Percentiles rank a stretch among this genome's conserved stretches.
phyloP scores from a whole-genome alignment of 53 echinoderm and acorn worm species.

The Apostichopus leukothele region DNA sequence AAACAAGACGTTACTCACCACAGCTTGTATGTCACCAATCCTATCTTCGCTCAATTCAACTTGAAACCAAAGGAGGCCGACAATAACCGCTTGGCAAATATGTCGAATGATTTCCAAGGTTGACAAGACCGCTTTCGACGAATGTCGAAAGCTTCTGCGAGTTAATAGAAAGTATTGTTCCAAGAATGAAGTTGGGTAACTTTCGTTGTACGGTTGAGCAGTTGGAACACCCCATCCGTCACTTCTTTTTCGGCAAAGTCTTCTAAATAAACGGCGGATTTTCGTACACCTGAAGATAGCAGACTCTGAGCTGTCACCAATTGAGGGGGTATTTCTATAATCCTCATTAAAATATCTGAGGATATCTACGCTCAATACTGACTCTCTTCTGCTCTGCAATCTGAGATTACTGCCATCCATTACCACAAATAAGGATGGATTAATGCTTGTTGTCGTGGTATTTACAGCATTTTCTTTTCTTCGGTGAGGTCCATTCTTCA shows the following conservation, averaged over 20 bases:
- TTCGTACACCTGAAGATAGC: neutral
- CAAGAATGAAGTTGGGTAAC: constrained; percentile 67
- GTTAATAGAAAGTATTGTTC: constrained; percentile 58
- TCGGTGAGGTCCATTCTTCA: constrained; percentile 52
- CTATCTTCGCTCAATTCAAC: constrained; percentile 56
- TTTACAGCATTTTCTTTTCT: neutral
- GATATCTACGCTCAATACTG: constrained; percentile 8
- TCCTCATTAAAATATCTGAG: neutral
- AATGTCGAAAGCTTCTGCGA: constrained; percentile 72
- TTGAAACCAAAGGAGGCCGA: constrained; percentile 77
- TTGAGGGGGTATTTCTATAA: neutral
- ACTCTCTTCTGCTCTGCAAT: constrained; percentile 20
- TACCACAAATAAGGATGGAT: constrained; percentile 11
- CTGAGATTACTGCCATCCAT: constrained; percentile 23
- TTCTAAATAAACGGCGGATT: neutral
- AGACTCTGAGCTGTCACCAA: neutral
- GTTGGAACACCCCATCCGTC: neutral
- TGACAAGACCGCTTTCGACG: constrained; percentile 65
- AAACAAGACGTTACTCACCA: constrained; percentile 55
- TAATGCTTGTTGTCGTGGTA: neutral
- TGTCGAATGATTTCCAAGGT: constrained; percentile 62
- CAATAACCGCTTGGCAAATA: constrained; percentile 61
- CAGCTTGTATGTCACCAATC: constrained; percentile 68
- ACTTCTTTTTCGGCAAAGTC: neutral
- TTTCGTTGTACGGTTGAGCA: neutral